These are phyloP conservation scores for Masnerella sp. DNA, from an alignment of 2,888 invertebrate species.

Conservation along the genomic window DNA sequence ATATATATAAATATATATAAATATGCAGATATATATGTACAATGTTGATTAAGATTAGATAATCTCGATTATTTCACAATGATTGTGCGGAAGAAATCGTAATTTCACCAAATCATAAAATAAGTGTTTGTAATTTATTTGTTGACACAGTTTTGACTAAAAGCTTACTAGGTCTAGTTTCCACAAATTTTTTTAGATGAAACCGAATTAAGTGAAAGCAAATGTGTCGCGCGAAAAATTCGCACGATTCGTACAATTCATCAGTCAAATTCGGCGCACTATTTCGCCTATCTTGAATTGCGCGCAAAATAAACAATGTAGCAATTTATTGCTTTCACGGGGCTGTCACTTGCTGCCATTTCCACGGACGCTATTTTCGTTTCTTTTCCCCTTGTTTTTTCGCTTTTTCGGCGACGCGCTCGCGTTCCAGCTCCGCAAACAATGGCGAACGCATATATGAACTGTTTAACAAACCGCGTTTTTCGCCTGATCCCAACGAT, in stretches of 20 bases:
- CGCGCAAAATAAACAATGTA: constrained; percentile 26
- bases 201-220: no score
- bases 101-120: no score
- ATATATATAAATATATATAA: no score
- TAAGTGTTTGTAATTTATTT: no score
- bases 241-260: constrained; percentile 4
- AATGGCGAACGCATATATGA: constrained; percentile 4
- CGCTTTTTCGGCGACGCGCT: neutral
- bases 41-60: no score
- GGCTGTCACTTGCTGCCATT: constrained; percentile 14
- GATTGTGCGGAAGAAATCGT: no score
- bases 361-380: constrained; percentile 4
- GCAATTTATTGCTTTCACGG: constrained; percentile 36
- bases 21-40: no score
- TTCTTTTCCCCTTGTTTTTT: neutral
- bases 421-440: neutral
- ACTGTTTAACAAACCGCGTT: constrained; percentile 17
- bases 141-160: no score
- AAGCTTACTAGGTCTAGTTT: no score
- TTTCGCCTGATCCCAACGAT: constrained; percentile 19
- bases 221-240: no score
- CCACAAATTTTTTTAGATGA: no score
- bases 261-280: constrained; percentile 5
- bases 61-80: no score
- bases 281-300: constrained; percentile 5